Evolutionary conservation across 2,888 invertebrate genomes (phyloP).

Genomic region (Adelognathus sp.): DNA sequence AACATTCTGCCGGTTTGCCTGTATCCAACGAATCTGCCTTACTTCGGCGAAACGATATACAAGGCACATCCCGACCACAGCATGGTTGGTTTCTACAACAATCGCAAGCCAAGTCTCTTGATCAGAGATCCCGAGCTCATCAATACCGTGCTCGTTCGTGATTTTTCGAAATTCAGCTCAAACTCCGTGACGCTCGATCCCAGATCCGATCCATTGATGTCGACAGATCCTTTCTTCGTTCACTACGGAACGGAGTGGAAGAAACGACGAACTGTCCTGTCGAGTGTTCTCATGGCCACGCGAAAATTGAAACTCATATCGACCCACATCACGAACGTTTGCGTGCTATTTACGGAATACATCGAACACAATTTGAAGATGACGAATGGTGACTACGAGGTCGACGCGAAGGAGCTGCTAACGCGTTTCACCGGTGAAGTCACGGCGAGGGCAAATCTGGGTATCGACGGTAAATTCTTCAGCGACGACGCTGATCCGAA

Average conservation of each 20-base stretch:
- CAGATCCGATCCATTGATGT: slow-evolving; percentile 65
- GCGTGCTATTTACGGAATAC: slow-evolving; percentile 63
- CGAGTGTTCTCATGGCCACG: slow-evolving; percentile 38
- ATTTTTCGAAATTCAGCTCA: slow-evolving; percentile 68
- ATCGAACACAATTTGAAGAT: slow-evolving; percentile 9
- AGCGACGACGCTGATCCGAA: slow-evolving; percentile 48
- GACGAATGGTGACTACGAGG: slow-evolving; percentile 66
- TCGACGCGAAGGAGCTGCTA: slow-evolving; percentile 67
- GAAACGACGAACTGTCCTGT: slow-evolving; percentile 35
- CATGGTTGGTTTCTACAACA: slow-evolving; percentile 68
- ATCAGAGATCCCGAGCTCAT: slow-evolving; percentile 69
- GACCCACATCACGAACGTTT: slow-evolving; percentile 60
- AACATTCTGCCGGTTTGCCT: slow-evolving; percentile 54
- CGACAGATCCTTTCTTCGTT: slow-evolving; percentile 70
- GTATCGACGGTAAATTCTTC: slow-evolving; percentile 70
- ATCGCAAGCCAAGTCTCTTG: slow-evolving; percentile 62
- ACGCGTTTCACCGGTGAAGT: slow-evolving; percentile 68
- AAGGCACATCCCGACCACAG: slow-evolving; percentile 55
- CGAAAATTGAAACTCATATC: slow-evolving; percentile 65
- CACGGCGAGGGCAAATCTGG: slow-evolving; percentile 66
- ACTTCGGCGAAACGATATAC: slow-evolving; percentile 57
- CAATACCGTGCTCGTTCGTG: slow-evolving; percentile 67
- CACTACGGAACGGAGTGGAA: slow-evolving; percentile 70
- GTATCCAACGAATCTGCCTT: slow-evolving; percentile 1
- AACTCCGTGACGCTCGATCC: slow-evolving; percentile 58